A percentile compares a stretch with the other conserved stretches of the same genome.
phyloP scores from a whole-genome alignment of 2,888 invertebrate genomes.

The Gisinianus flammeolus region DNA sequence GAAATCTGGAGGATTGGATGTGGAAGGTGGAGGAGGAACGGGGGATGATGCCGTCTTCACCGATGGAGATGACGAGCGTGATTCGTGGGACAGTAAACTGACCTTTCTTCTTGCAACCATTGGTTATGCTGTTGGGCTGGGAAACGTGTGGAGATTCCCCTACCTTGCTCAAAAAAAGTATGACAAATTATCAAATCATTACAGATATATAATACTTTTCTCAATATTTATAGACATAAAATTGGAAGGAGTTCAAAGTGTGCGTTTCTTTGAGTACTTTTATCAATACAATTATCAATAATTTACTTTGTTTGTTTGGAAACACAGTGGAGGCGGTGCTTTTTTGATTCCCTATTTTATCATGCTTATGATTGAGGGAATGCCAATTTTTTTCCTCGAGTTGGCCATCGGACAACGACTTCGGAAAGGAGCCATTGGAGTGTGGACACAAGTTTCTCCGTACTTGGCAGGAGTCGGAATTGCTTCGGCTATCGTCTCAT shows the following conservation, averaged over 20 bases:
- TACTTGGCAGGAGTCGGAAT: constrained; percentile 84
- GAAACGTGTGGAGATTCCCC: constrained; percentile 95
- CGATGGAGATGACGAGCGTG: constrained; percentile 74
- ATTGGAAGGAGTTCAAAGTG: background rate
- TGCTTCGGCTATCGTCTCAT: constrained; percentile 93
- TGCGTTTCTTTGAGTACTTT: background rate
- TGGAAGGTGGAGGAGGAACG: constrained; percentile 38
- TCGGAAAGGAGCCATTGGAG: constrained; percentile 91
- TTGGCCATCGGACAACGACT: constrained; percentile 92
- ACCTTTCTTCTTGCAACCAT: constrained; percentile 93
- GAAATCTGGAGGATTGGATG: constrained; percentile 35
- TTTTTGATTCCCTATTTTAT: constrained; percentile 95
- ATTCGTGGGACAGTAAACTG: constrained; percentile 91
- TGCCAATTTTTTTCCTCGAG: constrained; percentile 95
- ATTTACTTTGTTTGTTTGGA: background rate
- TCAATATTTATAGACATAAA: background rate
- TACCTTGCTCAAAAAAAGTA: constrained; percentile 79
- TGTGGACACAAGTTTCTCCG: constrained; percentile 74
- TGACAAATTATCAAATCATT: background rate
- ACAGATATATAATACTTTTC: no score
- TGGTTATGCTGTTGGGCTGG: constrained; percentile 91
- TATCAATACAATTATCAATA: background rate
- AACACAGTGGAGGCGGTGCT: constrained; percentile 68
- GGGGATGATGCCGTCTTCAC: constrained; percentile 53
- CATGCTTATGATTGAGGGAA: constrained; percentile 91